Percentiles rank a stretch among this genome's conserved stretches.
Conservation (phyloP, 2,888 invertebrate genomes). For the Amblyjoppa proteus region DNA sequence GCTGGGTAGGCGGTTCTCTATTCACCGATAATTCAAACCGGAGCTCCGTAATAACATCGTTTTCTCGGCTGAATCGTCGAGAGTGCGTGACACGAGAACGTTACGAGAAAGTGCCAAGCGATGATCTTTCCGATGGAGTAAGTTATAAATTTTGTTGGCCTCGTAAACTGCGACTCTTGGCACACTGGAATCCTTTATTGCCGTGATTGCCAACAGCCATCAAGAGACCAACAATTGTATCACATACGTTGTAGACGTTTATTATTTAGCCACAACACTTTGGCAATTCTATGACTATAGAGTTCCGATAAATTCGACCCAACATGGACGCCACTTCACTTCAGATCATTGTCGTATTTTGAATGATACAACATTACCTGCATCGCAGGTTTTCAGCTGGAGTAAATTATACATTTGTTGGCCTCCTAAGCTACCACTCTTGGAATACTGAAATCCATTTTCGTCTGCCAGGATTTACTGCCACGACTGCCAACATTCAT, state of each 20-base stretch:
- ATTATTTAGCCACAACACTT: not conserved
- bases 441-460: not conserved
- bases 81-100: constrained; percentile 16
- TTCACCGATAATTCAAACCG: not conserved
- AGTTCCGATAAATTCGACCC: not conserved
- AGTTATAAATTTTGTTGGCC: not conserved
- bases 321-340: not conserved
- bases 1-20: not conserved
- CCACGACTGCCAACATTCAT: not conserved
- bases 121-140: not conserved
- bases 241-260: not conserved
- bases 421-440: not conserved
- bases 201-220: not conserved
- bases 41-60: not conserved
- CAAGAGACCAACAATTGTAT: not conserved
- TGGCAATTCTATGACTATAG: not conserved
- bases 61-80: not conserved
- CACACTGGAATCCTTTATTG: not conserved
- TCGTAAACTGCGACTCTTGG: not conserved
- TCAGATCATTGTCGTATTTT: no score
- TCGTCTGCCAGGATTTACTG: no score
- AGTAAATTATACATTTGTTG: not conserved
- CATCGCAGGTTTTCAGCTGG: not conserved
- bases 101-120: not conserved
- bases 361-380: no score